Conservation (phyloP, 2,113 vertebrate genomes). For the Cyanoderma ruficeps region DNA sequence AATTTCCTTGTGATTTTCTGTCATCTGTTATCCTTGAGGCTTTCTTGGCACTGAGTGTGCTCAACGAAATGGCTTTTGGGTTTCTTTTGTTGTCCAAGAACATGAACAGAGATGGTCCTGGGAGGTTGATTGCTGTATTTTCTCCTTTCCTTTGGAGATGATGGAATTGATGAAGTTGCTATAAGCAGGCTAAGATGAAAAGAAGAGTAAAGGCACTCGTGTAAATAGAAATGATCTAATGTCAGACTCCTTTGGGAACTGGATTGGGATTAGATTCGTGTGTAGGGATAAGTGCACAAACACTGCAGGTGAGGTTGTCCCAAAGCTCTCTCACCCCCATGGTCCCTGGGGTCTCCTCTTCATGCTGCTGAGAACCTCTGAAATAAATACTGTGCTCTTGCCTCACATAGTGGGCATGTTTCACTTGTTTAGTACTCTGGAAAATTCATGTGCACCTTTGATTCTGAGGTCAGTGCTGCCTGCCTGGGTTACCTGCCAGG, state of each 20-base stretch:
- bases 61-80: neutral
- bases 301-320: neutral
- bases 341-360: neutral
- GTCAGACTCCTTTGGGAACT: neutral
- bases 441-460: neutral
- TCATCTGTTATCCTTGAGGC: conserved; percentile 27
- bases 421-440: neutral
- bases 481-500: neutral
- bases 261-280: neutral
- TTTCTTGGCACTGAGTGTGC: neutral
- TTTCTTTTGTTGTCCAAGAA: conserved; percentile 13
- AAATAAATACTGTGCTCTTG: neutral
- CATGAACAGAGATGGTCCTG: neutral
- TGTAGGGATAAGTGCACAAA: neutral
- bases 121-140: conserved; percentile 12
- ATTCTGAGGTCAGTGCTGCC: neutral
- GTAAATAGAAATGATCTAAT: neutral
- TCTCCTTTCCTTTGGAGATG: neutral
- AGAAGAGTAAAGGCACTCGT: neutral
- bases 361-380: neutral
- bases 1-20: conserved; percentile 10
- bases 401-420: neutral
- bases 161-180: neutral
- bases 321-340: neutral
- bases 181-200: neutral